A percentile compares a stretch with the other conserved stretches of the same genome.
Evolutionary conservation across 2,888 invertebrate genomes (phyloP).

Genomic region (Resseliella maxima): DNA sequence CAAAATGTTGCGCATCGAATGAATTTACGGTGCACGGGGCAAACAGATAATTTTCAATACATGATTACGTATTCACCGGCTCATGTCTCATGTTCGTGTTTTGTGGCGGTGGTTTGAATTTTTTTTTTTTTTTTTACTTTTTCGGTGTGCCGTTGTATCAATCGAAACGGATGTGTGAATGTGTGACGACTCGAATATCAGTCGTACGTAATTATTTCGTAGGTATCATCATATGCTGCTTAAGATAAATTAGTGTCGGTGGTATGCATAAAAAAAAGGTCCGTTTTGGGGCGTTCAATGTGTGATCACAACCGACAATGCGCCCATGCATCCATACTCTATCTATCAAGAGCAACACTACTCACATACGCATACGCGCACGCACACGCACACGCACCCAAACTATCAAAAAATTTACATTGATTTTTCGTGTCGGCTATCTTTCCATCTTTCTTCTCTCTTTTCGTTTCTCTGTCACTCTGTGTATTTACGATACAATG

Average conservation of each 20-base stretch:
- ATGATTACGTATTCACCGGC: background rate
- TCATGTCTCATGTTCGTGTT: too few relatives aligned
- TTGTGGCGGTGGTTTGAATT: too few relatives aligned
- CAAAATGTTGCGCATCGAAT: conserved; percentile 1
- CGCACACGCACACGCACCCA: background rate
- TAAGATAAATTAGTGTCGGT: conserved; percentile 25
- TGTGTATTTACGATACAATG: conserved; percentile 31
- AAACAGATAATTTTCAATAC: background rate
- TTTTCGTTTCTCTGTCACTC: too few relatives aligned
- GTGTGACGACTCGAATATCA: background rate
- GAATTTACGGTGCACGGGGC: background rate
- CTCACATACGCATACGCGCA: background rate
- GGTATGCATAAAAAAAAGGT: background rate
- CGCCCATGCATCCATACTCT: background rate
- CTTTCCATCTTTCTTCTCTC: conserved; percentile 5
- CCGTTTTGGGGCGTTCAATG: background rate
- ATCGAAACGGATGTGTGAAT: conserved; percentile 19
- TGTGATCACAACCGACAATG: conserved; percentile 18
- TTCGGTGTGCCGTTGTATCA: too few relatives aligned
- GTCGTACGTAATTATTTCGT: background rate
- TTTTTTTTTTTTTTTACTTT: too few relatives aligned
- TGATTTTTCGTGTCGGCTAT: conserved; percentile 22
- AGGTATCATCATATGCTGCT: conserved; percentile 29
- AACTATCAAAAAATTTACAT: conserved; percentile 36
- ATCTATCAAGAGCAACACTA: too few relatives aligned